Base-by-base conservation (phyloP, 92 coral and sea anemone species). In the Nematostella vectensis region DNA sequence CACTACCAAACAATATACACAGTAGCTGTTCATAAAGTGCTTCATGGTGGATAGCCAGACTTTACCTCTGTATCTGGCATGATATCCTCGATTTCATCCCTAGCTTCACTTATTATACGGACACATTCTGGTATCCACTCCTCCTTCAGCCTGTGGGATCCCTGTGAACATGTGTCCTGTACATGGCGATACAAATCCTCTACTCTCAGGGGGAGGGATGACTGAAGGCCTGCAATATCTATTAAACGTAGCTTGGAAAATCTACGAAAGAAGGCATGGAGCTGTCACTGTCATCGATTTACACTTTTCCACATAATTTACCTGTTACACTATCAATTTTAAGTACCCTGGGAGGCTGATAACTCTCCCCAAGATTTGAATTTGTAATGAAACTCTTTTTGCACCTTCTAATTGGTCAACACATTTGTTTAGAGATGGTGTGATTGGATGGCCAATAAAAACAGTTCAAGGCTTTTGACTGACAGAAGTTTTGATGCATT, bases 81-180 rank as follows among this genome's bases (percentile, higher is more conserved):
- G 62, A 62, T 62, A 18, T 59, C 70, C 47, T 89, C 97, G 20
- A 89, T 78, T 19, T 80, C 87, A 18, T 81, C 87, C 54, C 97
- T 70, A 29, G 59, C 72, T 59, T 80, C 76, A 59, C 97, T 89
- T 27, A 89, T 78, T 27, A 85, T 44, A 66, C 83, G 81, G 0
- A 76, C 97, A 60, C 97, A 89, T 2, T 78, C 39, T 26, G 95
- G 97, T 18, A 89, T 83, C 97, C 97, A 89, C 36, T 45, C 63
- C 33, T 71, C 77, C 55, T 61, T 45, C 21, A 89, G 81, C 19
- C 52, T 64, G 21, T 80, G 68, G 16, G 80, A 79, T 18, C 83
- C 89, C 15, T 63, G 57, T n/a, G 69, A 72, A 68, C 95, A 76
- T 12, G 95, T 71, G 61, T 67, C 65, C 27, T 65, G 69, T 36